A percentile compares a stretch with the other conserved stretches of the same genome.
Conservation (phyloP, 2,888 invertebrate species). For the Apomyelois bistriatella region DNA sequence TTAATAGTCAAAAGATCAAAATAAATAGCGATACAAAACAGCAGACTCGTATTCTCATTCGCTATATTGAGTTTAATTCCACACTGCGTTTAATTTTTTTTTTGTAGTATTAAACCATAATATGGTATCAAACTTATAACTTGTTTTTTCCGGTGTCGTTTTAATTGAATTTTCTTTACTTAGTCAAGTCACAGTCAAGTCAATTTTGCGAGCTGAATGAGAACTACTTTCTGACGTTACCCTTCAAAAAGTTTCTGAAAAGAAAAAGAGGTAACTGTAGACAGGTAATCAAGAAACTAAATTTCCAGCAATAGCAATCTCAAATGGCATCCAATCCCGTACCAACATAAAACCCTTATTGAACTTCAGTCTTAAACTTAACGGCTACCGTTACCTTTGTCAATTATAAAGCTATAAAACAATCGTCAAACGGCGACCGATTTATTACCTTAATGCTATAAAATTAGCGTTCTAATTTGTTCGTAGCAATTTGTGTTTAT, state of each 20-base stretch:
- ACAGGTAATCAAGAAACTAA: background rate
- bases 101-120: too few species aligned
- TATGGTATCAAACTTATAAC: too few species aligned
- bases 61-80: too few species aligned
- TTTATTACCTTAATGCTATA: conserved; percentile 68
- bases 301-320: background rate
- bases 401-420: conserved; percentile 63
- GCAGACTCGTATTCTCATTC: too few species aligned
- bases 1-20: too few species aligned
- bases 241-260: too few species aligned
- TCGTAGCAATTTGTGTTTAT: conserved; percentile 61
- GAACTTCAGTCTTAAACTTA: conserved; percentile 20
- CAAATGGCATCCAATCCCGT: conserved; percentile 22
- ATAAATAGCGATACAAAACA: too few species aligned
- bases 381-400: conserved; percentile 60
- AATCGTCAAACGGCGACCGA: conserved; percentile 48
- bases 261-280: background rate
- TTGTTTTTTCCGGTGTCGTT: too few species aligned
- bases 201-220: too few species aligned
- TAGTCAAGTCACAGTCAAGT: too few species aligned
- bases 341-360: conserved; percentile 26
- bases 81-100: too few species aligned
- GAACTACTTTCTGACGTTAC: background rate
- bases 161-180: too few species aligned
- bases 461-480: conserved; percentile 74